phyloP scores from a whole-genome alignment of 2,113 vertebrate species.

The Beaufortia kweichowensis region DNA sequence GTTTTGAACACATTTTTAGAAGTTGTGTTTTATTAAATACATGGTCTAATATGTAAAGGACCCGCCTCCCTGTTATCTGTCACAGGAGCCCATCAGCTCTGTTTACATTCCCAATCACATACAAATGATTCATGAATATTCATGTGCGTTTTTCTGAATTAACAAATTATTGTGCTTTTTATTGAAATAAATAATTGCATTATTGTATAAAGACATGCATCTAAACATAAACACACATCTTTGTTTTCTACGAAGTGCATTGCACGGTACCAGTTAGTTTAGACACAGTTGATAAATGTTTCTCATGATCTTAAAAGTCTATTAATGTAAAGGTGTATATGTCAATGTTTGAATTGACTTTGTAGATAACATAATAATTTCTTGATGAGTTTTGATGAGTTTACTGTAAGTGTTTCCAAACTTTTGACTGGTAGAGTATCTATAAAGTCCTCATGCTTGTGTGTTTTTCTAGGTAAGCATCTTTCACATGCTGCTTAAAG shows the following conservation, averaged over 20 bases:
- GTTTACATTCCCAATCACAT: conserved; percentile 37
- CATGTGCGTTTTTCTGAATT: no score
- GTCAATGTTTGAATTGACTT: no score
- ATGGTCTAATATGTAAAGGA: not conserved
- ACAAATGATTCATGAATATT: conserved; percentile 34
- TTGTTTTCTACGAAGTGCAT: not conserved
- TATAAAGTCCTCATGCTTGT: not conserved
- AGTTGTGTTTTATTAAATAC: not conserved
- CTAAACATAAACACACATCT: not conserved
- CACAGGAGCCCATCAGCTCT: not conserved
- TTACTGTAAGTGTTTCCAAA: no score
- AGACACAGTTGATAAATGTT: no score
- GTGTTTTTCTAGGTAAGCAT: not conserved
- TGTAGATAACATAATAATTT: no score
- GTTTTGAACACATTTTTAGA: not conserved
- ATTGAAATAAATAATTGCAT: not conserved
- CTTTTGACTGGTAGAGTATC: no score
- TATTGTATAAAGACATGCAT: no score
- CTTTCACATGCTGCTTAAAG: not conserved
- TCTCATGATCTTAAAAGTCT: no score
- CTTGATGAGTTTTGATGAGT: no score
- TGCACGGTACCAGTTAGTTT: no score
- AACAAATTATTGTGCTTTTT: no score
- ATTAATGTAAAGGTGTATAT: no score
- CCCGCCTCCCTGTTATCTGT: not conserved